These are phyloP conservation scores for Progne subis DNA, from an alignment of 2,113 vertebrate species.

Conservation along the genomic window DNA sequence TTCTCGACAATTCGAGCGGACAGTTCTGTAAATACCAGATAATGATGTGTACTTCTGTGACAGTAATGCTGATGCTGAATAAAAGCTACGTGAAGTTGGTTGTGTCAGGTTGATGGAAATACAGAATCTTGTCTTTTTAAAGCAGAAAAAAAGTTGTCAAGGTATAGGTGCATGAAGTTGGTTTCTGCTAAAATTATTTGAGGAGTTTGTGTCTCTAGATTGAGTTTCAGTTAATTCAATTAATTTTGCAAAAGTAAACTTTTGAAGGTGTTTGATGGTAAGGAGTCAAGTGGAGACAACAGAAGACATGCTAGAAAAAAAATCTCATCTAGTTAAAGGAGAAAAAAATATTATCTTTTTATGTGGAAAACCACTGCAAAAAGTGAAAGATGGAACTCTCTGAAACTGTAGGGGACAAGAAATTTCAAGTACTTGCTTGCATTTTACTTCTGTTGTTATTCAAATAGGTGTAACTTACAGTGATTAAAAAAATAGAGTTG, in stretches of 20 bases:
- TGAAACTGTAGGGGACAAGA: neutral
- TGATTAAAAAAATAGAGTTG: neutral
- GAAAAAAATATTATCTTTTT: neutral
- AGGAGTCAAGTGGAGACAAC: neutral
- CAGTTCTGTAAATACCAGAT: neutral
- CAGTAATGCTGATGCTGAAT: neutral
- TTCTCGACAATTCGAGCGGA: neutral
- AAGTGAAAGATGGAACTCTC: neutral
- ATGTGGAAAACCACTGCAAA: neutral
- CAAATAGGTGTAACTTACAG: neutral
- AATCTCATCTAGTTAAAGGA: neutral
- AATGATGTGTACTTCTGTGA: neutral
- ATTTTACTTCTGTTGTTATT: neutral
- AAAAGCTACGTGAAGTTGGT: neutral
- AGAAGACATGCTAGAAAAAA: neutral
- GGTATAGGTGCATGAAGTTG: neutral
- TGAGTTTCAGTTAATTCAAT: neutral
- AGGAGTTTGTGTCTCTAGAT: neutral
- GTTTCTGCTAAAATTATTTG: neutral
- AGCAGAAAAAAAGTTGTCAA: neutral
- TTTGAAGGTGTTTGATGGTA: neutral
- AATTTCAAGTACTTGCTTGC: neutral
- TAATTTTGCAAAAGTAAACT: neutral
- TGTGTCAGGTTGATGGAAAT: neutral
- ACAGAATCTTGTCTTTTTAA: neutral